Evolutionary conservation across 1,140 invertebrate species (phyloP).

Genomic region (Lanistes nyassanus): DNA sequence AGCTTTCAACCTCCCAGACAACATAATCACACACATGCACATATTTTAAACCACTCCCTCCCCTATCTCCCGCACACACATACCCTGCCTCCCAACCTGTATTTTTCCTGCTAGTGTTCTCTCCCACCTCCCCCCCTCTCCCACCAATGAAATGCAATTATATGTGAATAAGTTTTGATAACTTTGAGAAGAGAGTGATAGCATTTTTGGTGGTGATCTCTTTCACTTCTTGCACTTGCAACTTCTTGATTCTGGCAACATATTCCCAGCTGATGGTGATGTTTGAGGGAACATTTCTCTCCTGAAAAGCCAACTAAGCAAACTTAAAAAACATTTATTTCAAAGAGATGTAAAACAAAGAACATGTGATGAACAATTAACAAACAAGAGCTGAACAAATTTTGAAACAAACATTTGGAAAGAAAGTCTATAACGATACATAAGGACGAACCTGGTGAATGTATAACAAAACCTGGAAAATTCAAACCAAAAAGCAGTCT

Average conservation of each 20-base stretch:
- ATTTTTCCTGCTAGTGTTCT: neutral
- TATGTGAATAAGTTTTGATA: conserved; percentile 35
- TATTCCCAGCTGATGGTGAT: conserved; percentile 63
- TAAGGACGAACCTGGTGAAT: neutral
- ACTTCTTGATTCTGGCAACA: conserved; percentile 63
- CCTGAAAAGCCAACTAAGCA: conserved; percentile 36
- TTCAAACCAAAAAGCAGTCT: too few species aligned
- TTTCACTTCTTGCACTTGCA: conserved; percentile 54
- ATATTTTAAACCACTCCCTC: neutral
- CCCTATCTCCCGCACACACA: neutral
- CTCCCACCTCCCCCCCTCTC: too few species aligned
- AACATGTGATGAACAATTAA: too few species aligned
- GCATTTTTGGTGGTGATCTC: conserved; percentile 64
- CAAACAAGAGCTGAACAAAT: neutral
- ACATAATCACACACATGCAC: neutral
- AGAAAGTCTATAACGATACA: neutral
- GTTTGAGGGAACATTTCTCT: conserved; percentile 65
- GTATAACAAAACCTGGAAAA: neutral
- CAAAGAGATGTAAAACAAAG: neutral
- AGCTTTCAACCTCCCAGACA: neutral
- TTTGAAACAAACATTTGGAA: neutral
- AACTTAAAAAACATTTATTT: neutral
- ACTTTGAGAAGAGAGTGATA: conserved; percentile 58
- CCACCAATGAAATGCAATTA: neutral
- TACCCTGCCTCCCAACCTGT: neutral